Evolutionary conservation across 1,140 invertebrate genomes (phyloP).

Genomic region (Elymnias hypermnestra): DNA sequence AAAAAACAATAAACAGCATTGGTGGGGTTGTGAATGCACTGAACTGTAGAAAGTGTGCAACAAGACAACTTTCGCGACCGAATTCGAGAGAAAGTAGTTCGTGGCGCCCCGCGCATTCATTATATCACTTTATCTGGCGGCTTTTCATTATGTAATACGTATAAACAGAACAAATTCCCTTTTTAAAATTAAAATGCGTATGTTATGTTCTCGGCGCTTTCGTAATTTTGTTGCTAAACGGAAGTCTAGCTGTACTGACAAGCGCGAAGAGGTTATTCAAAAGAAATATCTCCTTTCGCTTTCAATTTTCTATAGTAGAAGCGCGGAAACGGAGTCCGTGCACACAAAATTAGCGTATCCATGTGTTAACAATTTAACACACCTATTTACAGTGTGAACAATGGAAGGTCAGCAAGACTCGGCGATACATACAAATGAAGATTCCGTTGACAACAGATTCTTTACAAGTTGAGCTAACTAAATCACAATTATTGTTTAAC

Average conservation of each 20-base stretch:
- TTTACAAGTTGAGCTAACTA: not conserved
- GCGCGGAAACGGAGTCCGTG: conserved; percentile 44
- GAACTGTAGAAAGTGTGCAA: conserved; percentile 68
- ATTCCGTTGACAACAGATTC: conserved; percentile 19
- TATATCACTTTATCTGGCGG: conserved; percentile 65
- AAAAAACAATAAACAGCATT: conserved; percentile 17
- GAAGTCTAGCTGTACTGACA: conserved; percentile 1
- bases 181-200: conserved; percentile 2
- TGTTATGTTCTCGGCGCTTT: conserved; percentile 5
- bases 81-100: conserved; percentile 73
- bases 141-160: conserved; percentile 57
- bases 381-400: conserved; percentile 55
- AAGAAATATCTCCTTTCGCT: conserved; percentile 44
- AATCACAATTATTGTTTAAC: too few relatives aligned
- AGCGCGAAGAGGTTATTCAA: not conserved
- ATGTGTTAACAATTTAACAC: conserved; percentile 38
- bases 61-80: conserved; percentile 73
- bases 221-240: conserved; percentile 19
- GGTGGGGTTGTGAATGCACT: conserved; percentile 36
- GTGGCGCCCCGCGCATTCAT: conserved; percentile 57
- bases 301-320: conserved; percentile 28
- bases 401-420: conserved; percentile 55
- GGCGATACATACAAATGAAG: conserved; percentile 56
- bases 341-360: conserved; percentile 53
- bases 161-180: conserved; percentile 3